Conservation (phyloP, 2,113 vertebrate genomes). For the Ornithorhynchus anatinus region DNA sequence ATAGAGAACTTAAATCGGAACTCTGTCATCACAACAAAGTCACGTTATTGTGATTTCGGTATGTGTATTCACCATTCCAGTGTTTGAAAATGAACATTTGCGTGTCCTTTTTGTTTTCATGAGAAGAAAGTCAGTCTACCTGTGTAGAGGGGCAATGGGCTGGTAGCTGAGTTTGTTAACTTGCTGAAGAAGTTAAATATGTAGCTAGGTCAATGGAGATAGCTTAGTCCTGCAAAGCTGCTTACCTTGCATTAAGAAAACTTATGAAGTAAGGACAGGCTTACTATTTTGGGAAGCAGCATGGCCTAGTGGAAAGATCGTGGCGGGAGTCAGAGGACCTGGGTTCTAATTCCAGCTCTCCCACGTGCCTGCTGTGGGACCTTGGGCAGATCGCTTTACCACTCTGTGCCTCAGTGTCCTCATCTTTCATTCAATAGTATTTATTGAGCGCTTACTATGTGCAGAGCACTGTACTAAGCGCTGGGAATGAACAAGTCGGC, state of each 20-base stretch:
- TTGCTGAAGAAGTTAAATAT: slow-evolving; percentile 61
- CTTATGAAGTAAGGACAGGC: slow-evolving; percentile 56
- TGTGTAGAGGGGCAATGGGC: slow-evolving; percentile 38
- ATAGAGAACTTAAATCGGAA: not conserved
- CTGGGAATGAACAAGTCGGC: no score
- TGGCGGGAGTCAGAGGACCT: no score
- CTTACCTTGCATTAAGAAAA: slow-evolving; percentile 71
- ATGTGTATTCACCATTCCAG: no score
- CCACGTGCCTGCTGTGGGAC: not conserved
- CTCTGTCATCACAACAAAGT: not conserved
- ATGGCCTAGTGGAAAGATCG: no score
- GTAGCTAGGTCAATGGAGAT: slow-evolving; percentile 55
- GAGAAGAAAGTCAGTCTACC: not conserved
- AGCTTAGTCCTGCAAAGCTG: slow-evolving; percentile 70
- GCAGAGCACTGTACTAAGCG: no score
- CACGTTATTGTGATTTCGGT: no score
- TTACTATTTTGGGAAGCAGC: slow-evolving; percentile 68
- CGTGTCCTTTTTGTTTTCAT: not conserved
- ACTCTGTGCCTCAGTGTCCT: no score
- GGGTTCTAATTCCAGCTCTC: no score
- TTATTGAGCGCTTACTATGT: no score
- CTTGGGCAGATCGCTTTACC: not conserved
- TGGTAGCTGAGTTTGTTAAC: slow-evolving; percentile 52
- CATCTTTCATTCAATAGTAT: no score
- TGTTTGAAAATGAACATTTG: no score